Evolutionary conservation across 2,888 invertebrate species (phyloP), one percentile per base, ranked within the genome.

Genomic region (Bursaphelenchus okinawaensis): DNA sequence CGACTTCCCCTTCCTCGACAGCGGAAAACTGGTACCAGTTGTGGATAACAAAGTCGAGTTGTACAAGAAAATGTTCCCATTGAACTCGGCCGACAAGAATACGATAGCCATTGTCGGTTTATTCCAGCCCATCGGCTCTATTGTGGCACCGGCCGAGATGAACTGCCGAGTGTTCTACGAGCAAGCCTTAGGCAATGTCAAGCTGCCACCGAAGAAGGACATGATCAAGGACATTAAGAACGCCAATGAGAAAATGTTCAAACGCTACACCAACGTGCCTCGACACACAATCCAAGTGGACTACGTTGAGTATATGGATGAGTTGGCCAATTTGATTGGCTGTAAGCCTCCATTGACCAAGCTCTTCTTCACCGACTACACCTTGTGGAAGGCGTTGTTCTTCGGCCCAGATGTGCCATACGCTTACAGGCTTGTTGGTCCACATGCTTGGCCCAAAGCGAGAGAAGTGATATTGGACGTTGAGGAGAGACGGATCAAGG

Each of bases 101-200:
- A 84, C 85, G 0, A 72, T 86, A 55, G 84, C 84, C 28, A 75
- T 85, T 24, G 83, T 86, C 62, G 85, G 84, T 0, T 55, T 59
- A 9, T 59, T 61, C 19, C 28, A 61, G 57, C 62, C 62, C 7
- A 16, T 61, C 7, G 62, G 62, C 8, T 83, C 85, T 4, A 76
- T 86, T n/a, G 83, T 84, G 77, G 85, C 85, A 0, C 83, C 85
- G 0, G 77, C 83, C 19, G 86, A 86, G 70, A 75, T 86, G 75
- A 86, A 86, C 72, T 83, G 84, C 40, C 77, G 86, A 7, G 80
- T 85, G 70, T 85, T 84, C 52, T 80, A 68, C 55, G 78, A 23
- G 19, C 56, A 56, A 16, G 27, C 85, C 9, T 82, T 84, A 62
- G 83, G 82, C 7, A 70, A 74, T 1, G 66, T 72, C 4, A 68